Base-by-base conservation (phyloP, 2,888 invertebrate species). In the Helobdella robusta region DNA sequence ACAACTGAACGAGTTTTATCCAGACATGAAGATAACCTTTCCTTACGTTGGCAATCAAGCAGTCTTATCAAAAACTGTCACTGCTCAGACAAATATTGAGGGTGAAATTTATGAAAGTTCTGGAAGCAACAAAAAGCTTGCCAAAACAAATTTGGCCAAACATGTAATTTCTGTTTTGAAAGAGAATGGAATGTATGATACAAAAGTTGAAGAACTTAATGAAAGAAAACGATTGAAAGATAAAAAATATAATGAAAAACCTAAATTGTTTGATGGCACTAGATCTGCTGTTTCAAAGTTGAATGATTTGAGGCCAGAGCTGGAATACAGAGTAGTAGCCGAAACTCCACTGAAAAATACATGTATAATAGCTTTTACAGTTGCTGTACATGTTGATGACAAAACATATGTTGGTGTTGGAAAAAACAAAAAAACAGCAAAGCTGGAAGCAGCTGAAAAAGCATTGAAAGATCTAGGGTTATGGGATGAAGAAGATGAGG, bases 361-460 rank as follows among this genome's bases (percentile, higher is more conserved):
- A 23, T 35, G 48, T n/a, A 48, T 61, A 6, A 62, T 35, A 2
- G 83, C 86, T 73, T 93, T 93, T 81, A 88, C 86, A 18, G 87
- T 92, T 72, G 84, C 86, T 6, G 90, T 91, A 8, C 84, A 84
- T 75, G 59, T 52, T 8, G 52, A 66, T 18, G 85, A 84, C 2
- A 82, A 82, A 68, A 82, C 81, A 2, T 86, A 84, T 72, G 82
- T 84, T 30, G 87, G 84, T 11, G 81, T 85, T 81, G 84, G 87
- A 5, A 82, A 84, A 62, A 86, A 85, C 61, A 87, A 87, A 76
- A 81, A 85, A 72, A 79, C 83, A 60, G 89, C 90, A 2, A 89
- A 89, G 74, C 87, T 88, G 76, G 84, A 85, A 2, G 70, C 67
- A 3, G 70, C 70, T 8, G 70, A 70, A 50, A 70, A 68, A 50